A percentile compares a stretch with the other conserved stretches of the same genome.
These are phyloP conservation scores for Orthochromis indermauri DNA, from an alignment of 2,113 vertebrate species.

Conservation along the genomic window DNA sequence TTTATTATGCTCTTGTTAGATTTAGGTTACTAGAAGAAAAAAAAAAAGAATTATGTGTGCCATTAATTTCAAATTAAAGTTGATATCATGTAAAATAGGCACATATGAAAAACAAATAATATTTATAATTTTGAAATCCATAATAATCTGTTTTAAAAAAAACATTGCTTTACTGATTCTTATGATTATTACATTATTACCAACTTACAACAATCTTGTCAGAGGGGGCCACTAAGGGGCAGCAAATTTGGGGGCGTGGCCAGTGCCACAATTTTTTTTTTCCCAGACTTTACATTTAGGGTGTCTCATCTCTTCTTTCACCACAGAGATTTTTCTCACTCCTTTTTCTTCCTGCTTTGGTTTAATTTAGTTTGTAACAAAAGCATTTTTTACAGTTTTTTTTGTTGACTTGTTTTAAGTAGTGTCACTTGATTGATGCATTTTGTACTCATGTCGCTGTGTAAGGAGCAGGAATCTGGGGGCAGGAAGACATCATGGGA, in stretches of 20 bases:
- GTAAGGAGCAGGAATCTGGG: not conserved
- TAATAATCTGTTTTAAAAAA: not conserved
- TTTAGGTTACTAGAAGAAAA: not conserved
- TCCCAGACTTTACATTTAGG: not conserved
- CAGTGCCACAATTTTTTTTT: not conserved
- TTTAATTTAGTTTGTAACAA: not conserved
- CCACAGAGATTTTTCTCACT: not conserved
- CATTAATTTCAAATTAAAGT: not conserved
- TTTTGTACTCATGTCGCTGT: not conserved
- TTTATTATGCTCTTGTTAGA: not conserved
- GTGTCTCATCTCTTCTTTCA: not conserved
- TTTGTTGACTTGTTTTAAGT: not conserved
- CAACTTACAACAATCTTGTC: not conserved
- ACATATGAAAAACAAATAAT: not conserved
- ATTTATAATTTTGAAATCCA: not conserved
- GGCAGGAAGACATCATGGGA: not conserved
- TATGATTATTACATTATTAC: not conserved
- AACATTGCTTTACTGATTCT: rapidly evolving
- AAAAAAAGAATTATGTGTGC: not conserved
- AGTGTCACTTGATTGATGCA: not conserved
- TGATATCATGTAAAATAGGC: not conserved
- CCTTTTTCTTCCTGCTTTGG: not conserved
- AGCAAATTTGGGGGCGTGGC: rapidly evolving
- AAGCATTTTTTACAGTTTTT: not conserved
- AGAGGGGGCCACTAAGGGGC: not conserved